Evolutionary conservation across 2,888 invertebrate species (phyloP).

Genomic region (Carabus problematicus): DNA sequence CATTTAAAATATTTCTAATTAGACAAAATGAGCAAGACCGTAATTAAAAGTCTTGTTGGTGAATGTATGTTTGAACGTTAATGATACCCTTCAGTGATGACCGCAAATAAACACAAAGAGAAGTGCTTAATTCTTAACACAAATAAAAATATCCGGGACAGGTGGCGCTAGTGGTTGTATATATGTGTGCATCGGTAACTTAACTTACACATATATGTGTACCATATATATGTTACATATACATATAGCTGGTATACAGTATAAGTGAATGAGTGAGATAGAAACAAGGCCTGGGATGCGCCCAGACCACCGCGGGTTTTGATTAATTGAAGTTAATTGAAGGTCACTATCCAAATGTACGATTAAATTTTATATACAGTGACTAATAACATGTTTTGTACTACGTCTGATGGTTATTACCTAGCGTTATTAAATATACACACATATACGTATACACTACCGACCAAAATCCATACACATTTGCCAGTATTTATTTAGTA

Average conservation of each 20-base stretch:
- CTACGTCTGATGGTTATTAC: conserved; percentile 17
- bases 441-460: neutral
- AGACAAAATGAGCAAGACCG: too few relatives aligned
- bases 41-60: too few relatives aligned
- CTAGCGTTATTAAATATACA: conserved; percentile 26
- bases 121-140: conserved; percentile 16
- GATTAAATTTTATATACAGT: conserved; percentile 38
- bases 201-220: too few relatives aligned
- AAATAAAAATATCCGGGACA: conserved; percentile 35
- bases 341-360: conserved; percentile 38
- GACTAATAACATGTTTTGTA: conserved; percentile 30
- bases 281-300: conserved; percentile 15
- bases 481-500: neutral
- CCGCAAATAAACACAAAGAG: conserved; percentile 10
- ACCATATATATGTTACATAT: too few relatives aligned
- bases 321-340: conserved; percentile 43
- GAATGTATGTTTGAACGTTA: neutral
- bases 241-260: neutral
- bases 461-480: neutral
- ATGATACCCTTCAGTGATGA: conserved; percentile 8
- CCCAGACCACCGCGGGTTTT: conserved; percentile 37
- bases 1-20: too few relatives aligned
- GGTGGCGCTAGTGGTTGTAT: conserved; percentile 24
- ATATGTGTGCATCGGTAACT: neutral
- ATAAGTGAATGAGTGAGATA: neutral